phyloP scores from a whole-genome alignment of 2,113 vertebrate genomes.

The Laticauda colubrina region DNA sequence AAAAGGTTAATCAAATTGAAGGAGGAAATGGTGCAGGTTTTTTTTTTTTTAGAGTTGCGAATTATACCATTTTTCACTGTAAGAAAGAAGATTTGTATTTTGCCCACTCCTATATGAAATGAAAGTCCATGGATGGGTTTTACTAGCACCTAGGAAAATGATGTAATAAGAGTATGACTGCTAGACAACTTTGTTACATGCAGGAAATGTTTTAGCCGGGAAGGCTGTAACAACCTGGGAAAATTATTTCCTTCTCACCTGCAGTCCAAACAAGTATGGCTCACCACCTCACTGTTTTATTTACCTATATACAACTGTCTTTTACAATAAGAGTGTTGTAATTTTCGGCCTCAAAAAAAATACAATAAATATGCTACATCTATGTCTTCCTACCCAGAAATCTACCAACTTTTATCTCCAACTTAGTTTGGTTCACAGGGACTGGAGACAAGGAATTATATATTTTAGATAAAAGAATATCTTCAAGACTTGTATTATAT shows the following conservation, averaged over 20 bases:
- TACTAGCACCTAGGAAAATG: not conserved
- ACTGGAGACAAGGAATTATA: not conserved
- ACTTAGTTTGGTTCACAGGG: not conserved
- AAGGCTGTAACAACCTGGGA: not conserved
- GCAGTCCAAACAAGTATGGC: not conserved
- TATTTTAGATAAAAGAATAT: not conserved
- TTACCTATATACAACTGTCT: not conserved
- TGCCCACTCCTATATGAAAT: not conserved
- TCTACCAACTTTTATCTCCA: not conserved
- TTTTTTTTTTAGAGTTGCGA: not conserved
- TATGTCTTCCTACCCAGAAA: not conserved
- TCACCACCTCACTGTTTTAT: not conserved
- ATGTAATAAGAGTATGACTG: not conserved
- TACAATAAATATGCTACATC: not conserved
- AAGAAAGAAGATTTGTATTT: not conserved
- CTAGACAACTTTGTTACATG: not conserved
- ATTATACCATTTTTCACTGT: not conserved
- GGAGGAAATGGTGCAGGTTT: not conserved
- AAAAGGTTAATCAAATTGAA: not conserved
- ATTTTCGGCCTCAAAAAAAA: not conserved
- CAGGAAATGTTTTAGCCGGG: not conserved
- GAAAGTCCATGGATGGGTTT: not conserved
- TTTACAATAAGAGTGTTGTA: not conserved
- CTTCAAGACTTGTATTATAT: not conserved
- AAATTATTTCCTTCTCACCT: not conserved